Evolutionary conservation across 2,888 invertebrate species (phyloP), one percentile per base, ranked within the genome.

Genomic region (Neocrepidodera transversa): DNA sequence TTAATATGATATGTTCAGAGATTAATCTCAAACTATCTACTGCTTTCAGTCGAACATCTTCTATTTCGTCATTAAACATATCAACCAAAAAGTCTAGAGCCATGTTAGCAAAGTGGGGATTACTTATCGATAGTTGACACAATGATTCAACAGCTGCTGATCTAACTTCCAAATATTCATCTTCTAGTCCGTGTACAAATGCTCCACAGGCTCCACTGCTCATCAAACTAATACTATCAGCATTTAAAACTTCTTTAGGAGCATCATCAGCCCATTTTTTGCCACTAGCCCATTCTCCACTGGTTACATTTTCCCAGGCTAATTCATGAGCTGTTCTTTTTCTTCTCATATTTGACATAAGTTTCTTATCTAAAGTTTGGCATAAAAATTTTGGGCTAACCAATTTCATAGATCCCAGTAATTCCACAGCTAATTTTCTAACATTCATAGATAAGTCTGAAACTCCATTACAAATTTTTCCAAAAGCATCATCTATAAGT

Each of bases 61-160:
- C 97, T 66, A 99, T 99, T 84, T 99, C 99, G 76, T 99, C 98
- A 79, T 99, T 99, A 79, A 99, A 98, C 98, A 99, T 99, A 78
- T 99, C 98, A 1, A 99, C 97, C 40, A 99, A 84, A 76, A 97
- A 97, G 79, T 99, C 98, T 28, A 98, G 83, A 0, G 95, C 92
- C 20, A 93, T 87, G 50, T 88, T 87, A 0, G 98, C 95, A 81
- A 97, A 97, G 32, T 86, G 84, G 0, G 90, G 84, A 72, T 94
- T 92, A 68, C 90, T 87, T 63, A 92, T 80, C 0, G 97, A 95
- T 65, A 99, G 81, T 67, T 89, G 83, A 75, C 97, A 97, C 45
- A 99, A 86, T 0, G 98, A 95, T 75, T 95, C 94, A 0, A 99
- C 92, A 0, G 97, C 90, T 0, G 97, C 96, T 59, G 93, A 95